These are phyloP conservation scores for Zophobas atratus DNA, from an alignment of 1,140 invertebrate species.

Conservation along the genomic window DNA sequence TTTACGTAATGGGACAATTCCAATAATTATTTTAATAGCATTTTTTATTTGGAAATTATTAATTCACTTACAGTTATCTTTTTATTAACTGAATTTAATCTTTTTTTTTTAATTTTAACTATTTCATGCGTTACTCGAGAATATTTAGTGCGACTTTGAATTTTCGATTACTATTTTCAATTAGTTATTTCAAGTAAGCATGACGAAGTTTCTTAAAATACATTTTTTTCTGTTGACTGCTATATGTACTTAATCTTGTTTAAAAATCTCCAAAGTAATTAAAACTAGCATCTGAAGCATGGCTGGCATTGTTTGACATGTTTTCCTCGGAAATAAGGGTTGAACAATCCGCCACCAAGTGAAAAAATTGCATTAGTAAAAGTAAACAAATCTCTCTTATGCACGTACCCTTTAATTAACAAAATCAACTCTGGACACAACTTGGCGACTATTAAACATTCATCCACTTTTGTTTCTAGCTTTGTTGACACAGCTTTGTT, in stretches of 20 bases:
- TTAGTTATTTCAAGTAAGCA: not conserved
- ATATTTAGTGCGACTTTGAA: too few relatives aligned
- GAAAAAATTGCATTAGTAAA: constrained; percentile 25
- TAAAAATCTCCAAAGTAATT: too few relatives aligned
- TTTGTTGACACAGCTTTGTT: constrained; percentile 37
- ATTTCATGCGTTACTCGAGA: too few relatives aligned
- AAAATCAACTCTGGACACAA: constrained; percentile 38
- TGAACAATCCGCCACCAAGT: not conserved
- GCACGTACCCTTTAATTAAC: constrained; percentile 41
- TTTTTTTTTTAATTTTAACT: too few relatives aligned
- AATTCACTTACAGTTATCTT: too few relatives aligned
- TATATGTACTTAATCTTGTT: too few relatives aligned
- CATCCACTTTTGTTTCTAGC: constrained; percentile 40
- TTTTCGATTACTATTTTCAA: too few relatives aligned
- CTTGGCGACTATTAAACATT: constrained; percentile 42
- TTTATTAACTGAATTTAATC: not conserved
- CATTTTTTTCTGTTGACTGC: not conserved
- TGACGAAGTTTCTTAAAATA: not conserved
- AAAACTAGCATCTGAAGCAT: too few relatives aligned
- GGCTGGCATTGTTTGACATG: constrained; percentile 2
- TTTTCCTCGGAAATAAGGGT: not conserved
- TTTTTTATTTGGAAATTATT: not conserved
- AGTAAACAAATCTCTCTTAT: constrained; percentile 39
- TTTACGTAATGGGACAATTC: not conserved
- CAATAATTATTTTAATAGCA: constrained; percentile 7